Percentiles rank a stretch among this genome's conserved stretches.
Evolutionary conservation across 2,888 invertebrate genomes (phyloP).

Genomic region (Rotaria macrura): DNA sequence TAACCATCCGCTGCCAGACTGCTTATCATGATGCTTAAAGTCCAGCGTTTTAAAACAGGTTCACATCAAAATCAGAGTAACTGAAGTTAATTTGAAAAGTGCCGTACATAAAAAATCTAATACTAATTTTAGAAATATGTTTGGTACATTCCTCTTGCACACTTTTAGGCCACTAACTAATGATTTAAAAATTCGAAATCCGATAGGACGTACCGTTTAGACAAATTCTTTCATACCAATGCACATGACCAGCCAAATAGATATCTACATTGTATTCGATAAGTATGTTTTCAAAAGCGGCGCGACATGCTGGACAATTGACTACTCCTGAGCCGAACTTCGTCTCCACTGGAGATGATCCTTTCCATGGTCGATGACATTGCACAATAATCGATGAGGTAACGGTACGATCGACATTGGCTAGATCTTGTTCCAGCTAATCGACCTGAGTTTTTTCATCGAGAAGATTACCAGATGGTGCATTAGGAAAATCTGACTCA

Average conservation of each 20-base stretch:
- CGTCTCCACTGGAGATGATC: not conserved
- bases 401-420: not conserved
- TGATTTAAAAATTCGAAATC: too few species aligned
- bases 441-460: not conserved
- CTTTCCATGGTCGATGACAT: not conserved
- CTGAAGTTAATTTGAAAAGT: too few species aligned
- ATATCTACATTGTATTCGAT: not conserved
- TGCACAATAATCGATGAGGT: not conserved
- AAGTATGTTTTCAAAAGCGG: not conserved
- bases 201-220: not conserved
- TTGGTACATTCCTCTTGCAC: too few species aligned
- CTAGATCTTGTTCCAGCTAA: not conserved
- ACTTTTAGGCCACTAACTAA: too few species aligned
- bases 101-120: too few species aligned
- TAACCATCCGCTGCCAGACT: too few species aligned
- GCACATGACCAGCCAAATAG: not conserved
- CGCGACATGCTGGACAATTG: not conserved
- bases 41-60: too few species aligned
- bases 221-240: not conserved
- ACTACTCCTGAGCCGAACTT: too few species aligned
- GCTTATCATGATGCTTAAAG: too few species aligned
- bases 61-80: too few species aligned
- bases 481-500: not conserved
- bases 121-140: too few species aligned
- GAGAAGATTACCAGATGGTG: not conserved